Conservation (phyloP, 1,140 invertebrate species). For the Lineus longissimus region DNA sequence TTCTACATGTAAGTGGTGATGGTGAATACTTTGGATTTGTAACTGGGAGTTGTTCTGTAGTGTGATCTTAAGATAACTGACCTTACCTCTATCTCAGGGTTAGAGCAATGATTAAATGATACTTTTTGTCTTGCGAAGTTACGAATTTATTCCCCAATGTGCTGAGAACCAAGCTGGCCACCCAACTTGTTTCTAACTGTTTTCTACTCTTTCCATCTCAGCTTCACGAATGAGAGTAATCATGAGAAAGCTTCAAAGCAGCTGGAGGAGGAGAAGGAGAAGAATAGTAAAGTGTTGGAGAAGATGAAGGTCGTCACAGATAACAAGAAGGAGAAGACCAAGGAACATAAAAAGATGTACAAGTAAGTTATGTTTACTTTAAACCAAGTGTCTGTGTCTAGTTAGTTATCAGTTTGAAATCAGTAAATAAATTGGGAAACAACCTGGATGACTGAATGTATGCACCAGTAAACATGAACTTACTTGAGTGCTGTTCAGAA, state of each 20-base stretch:
- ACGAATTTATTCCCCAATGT: too few species aligned
- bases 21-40: not conserved
- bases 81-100: too few species aligned
- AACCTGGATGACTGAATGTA: too few species aligned
- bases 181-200: too few species aligned
- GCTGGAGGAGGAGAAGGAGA: conserved; percentile 39
- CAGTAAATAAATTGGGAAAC: too few species aligned
- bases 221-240: conserved; percentile 10
- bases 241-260: conserved; percentile 42
- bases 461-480: too few species aligned
- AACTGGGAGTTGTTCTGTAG: not conserved
- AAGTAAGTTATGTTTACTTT: conserved; percentile 31
- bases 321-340: conserved; percentile 38
- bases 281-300: conserved; percentile 36
- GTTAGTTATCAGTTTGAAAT: too few species aligned
- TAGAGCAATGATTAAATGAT: too few species aligned
- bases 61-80: not conserved
- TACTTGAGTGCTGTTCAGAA: too few species aligned
- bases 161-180: too few species aligned
- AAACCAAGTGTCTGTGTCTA: not conserved
- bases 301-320: conserved; percentile 36
- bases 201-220: too few species aligned
- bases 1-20: conserved; percentile 45
- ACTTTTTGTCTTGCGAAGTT: too few species aligned
- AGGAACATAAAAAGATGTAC: conserved; percentile 36